Conservation (phyloP, 2,888 invertebrate species). For the Athalia circularis region DNA sequence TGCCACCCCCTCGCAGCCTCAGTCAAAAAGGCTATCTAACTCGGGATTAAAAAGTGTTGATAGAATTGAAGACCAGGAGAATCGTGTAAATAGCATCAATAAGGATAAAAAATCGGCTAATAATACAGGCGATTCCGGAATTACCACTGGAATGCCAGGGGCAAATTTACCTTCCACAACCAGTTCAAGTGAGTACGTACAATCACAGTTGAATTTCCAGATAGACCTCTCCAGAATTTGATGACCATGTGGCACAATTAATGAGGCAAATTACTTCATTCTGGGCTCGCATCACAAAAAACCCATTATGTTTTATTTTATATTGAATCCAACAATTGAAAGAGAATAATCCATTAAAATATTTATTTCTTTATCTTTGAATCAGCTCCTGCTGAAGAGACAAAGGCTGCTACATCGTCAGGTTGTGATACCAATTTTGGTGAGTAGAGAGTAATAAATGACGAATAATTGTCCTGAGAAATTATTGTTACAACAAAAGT, state of each 20-base stretch:
- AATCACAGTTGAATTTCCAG: neutral
- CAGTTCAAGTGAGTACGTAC: slow-evolving; percentile 42
- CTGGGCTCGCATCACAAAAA: too few species aligned
- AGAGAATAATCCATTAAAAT: neutral
- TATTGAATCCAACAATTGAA: too few species aligned
- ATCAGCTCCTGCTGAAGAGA: neutral
- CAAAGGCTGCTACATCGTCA: neutral
- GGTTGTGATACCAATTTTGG: slow-evolving; percentile 9
- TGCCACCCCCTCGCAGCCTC: slow-evolving; percentile 49
- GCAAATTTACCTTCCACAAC: slow-evolving; percentile 13
- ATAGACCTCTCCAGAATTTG: neutral
- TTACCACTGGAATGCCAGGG: neutral
- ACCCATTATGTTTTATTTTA: too few species aligned
- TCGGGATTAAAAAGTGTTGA: slow-evolving; percentile 55
- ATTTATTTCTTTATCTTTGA: neutral
- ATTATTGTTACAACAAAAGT: slow-evolving; percentile 2
- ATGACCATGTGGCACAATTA: too few species aligned
- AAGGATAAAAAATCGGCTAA: slow-evolving; percentile 53
- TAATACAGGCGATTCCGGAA: slow-evolving; percentile 21
- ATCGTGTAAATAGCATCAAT: slow-evolving; percentile 64
- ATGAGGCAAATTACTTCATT: too few species aligned
- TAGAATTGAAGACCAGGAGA: slow-evolving; percentile 70
- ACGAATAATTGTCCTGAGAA: neutral
- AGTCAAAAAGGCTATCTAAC: slow-evolving; percentile 56
- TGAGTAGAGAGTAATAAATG: neutral